phyloP scores from a whole-genome alignment of 2,888 invertebrate genomes.

The Elmis aenea region DNA sequence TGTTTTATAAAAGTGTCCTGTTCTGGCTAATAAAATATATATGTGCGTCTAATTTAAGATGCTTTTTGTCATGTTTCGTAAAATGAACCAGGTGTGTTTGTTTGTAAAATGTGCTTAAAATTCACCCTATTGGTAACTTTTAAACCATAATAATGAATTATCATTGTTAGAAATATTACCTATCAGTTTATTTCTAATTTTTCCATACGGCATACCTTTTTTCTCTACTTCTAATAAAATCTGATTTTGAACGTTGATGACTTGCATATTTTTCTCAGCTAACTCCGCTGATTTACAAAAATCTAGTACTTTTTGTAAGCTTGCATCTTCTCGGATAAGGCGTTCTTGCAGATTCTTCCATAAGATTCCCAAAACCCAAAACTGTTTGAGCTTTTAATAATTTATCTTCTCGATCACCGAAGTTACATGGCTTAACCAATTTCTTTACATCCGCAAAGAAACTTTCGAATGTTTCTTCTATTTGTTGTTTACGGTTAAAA shows the following conservation, averaged over 20 bases:
- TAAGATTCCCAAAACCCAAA: constrained; percentile 5
- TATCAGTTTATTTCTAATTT: constrained; percentile 1
- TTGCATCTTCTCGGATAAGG: constrained; percentile 9
- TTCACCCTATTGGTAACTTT: too few relatives aligned
- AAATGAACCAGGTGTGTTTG: too few relatives aligned
- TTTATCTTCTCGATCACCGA: constrained; percentile 14
- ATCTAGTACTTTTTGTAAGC: constrained; percentile 5
- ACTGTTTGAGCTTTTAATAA: constrained; percentile 14
- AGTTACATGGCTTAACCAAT: constrained; percentile 11
- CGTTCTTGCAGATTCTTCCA: constrained; percentile 7
- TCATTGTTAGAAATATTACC: too few relatives aligned
- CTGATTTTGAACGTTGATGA: too few relatives aligned
- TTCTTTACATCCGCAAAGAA: constrained; percentile 14
- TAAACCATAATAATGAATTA: too few relatives aligned
- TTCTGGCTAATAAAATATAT: too few relatives aligned
- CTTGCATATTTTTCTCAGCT: constrained; percentile 8
- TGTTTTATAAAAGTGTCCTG: too few relatives aligned
- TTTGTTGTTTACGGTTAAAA: constrained; percentile 11
- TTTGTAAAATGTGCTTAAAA: too few relatives aligned
- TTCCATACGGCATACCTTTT: constrained; percentile 1
- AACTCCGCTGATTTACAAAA: constrained; percentile 10
- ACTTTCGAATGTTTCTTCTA: constrained; percentile 12
- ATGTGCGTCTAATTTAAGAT: too few relatives aligned
- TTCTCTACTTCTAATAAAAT: constrained; percentile 4
- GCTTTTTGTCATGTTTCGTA: too few relatives aligned